These are phyloP conservation scores for Parauchenoglanis ngamensis DNA, from an alignment of 2,797 vertebrate species.

Conservation along the genomic window DNA sequence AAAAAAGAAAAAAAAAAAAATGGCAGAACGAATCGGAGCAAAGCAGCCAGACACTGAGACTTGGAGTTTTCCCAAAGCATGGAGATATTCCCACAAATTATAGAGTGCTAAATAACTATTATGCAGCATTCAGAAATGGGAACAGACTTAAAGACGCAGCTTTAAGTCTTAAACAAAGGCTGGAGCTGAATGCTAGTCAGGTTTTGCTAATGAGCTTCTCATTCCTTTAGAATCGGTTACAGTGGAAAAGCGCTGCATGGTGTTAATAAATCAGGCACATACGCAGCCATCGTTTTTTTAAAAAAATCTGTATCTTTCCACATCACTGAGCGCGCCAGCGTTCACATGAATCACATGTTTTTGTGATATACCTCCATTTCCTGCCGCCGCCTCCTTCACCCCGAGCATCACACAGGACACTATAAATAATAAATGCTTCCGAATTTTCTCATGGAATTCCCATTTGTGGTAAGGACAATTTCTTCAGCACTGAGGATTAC, in stretches of 20 bases:
- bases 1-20: background rate
- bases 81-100: conserved; percentile 41
- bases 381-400: conserved; percentile 61
- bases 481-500: conserved; percentile 75
- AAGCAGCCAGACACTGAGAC: conserved; percentile 25
- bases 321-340: conserved; percentile 66
- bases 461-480: conserved; percentile 72
- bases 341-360: conserved; percentile 64
- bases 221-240: background rate
- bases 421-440: conserved; percentile 78
- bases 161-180: background rate
- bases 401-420: conserved; percentile 59
- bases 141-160: conserved; percentile 4
- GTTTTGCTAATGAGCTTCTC: conserved; percentile 18
- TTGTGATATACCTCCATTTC: conserved; percentile 73
- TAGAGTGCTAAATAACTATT: conserved; percentile 37
- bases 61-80: conserved; percentile 44
- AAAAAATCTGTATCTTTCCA: conserved; percentile 66
- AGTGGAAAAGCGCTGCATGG: conserved; percentile 53
- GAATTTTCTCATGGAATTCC: conserved; percentile 79
- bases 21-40: background rate
- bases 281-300: conserved; percentile 65
- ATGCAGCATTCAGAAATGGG: conserved; percentile 17
- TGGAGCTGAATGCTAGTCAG: background rate
- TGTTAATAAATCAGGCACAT: conserved; percentile 73